These are phyloP conservation scores for Aphaenogaster ashmeadi DNA, from an alignment of 1,140 invertebrate genomes.

Conservation along the genomic window DNA sequence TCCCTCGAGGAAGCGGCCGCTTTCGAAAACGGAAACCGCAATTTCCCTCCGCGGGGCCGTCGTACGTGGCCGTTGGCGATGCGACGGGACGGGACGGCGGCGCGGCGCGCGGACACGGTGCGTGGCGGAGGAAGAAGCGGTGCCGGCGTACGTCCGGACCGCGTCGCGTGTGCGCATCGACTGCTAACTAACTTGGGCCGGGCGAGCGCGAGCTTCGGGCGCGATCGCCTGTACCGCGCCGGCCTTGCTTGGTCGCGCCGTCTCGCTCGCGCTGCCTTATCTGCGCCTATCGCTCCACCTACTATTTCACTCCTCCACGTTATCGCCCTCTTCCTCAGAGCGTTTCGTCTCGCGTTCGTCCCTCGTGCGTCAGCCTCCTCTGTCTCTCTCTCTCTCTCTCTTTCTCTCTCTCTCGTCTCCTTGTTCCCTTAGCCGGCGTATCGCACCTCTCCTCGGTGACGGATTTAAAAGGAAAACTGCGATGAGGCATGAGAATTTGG, in stretches of 20 bases:
- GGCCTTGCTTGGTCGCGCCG: not conserved
- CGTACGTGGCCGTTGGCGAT: slow-evolving; percentile 68
- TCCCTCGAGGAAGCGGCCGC: slow-evolving; percentile 31
- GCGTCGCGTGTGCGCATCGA: slow-evolving; percentile 86
- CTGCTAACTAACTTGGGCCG: slow-evolving; percentile 85
- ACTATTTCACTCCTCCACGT: slow-evolving; percentile 26
- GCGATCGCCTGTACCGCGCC: slow-evolving; percentile 58
- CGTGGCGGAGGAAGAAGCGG: slow-evolving; percentile 36
- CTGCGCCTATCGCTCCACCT: slow-evolving; percentile 57
- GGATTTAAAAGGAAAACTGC: slow-evolving; percentile 52
- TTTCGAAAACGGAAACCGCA: slow-evolving; percentile 66
- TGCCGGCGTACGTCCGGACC: slow-evolving; percentile 80
- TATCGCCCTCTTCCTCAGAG: not conserved
- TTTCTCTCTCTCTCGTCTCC: not conserved
- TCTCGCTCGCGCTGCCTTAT: slow-evolving; percentile 67
- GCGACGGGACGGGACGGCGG: not conserved
- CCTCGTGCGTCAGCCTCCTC: slow-evolving; percentile 31
- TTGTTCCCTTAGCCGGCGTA: slow-evolving; percentile 7
- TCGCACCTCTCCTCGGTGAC: not conserved
- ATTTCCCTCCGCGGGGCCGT: slow-evolving; percentile 60
- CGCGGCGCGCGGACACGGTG: slow-evolving; percentile 15
- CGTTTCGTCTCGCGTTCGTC: not conserved
- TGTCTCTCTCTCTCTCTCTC: slow-evolving; percentile 58
- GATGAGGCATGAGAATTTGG: not conserved
- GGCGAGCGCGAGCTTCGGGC: slow-evolving; percentile 75